phyloP scores from a whole-genome alignment of 2,797 vertebrate species.

The Rhynchotus rufescens region DNA sequence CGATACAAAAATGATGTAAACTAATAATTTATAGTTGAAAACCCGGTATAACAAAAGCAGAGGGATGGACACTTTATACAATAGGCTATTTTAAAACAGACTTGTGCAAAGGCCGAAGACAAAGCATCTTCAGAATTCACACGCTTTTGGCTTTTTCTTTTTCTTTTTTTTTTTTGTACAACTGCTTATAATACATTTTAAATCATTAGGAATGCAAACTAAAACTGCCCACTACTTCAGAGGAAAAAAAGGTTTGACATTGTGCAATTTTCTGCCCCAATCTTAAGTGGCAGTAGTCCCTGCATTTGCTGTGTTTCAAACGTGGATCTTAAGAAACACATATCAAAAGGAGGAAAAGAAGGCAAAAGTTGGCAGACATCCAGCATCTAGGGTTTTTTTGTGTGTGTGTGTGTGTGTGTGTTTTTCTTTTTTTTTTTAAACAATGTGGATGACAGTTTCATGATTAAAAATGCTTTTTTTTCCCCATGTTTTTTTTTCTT shows the following conservation, averaged over 20 bases:
- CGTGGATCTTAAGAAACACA: conserved; percentile 78
- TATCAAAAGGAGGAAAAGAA: conserved; percentile 79
- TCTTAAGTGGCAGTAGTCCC: conserved; percentile 90
- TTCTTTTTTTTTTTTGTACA: conserved; percentile 59
- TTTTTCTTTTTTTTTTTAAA: conserved; percentile 55
- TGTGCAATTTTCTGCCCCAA: conserved; percentile 91
- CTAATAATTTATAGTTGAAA: conserved; percentile 74
- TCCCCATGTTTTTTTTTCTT: neutral
- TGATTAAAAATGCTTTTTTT: conserved; percentile 75
- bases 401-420: neutral
- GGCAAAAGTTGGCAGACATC: conserved; percentile 84
- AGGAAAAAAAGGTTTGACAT: conserved; percentile 78
- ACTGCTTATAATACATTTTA: conserved; percentile 76
- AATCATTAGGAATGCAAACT: conserved; percentile 79
- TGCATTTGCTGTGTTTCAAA: conserved; percentile 86
- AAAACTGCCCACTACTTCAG: conserved; percentile 74
- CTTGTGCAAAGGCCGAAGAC: conserved; percentile 74
- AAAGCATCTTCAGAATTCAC: conserved; percentile 67
- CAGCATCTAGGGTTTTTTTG: conserved; percentile 76
- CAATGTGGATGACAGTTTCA: conserved; percentile 77
- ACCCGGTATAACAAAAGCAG: conserved; percentile 45
- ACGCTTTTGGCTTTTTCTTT: conserved; percentile 68
- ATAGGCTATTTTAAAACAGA: conserved; percentile 60
- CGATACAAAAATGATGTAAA: conserved; percentile 77
- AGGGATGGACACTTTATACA: conserved; percentile 51